Percentiles rank a stretch among this genome's conserved stretches.
Conservation (phyloP, 2,797 vertebrate species). For the Gymnothorax javanicus region DNA sequence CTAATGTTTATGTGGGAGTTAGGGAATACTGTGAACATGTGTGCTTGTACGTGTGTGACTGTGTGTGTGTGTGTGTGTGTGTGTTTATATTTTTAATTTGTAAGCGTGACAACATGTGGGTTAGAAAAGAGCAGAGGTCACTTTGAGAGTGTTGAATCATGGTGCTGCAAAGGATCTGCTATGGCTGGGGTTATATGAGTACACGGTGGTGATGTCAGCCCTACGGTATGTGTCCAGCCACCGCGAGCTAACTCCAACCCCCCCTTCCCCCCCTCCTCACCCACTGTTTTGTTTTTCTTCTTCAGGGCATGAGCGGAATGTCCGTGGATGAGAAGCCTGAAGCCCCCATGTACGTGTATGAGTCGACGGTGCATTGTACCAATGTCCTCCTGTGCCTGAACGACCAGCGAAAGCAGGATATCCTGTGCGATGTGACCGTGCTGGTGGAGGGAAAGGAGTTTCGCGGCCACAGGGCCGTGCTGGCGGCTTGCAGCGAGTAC, state of each 20-base stretch:
- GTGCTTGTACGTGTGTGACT: conserved; percentile 12
- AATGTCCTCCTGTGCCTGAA: conserved; percentile 99
- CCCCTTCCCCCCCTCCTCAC: conserved; percentile 35
- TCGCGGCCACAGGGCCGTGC: conserved; percentile 94
- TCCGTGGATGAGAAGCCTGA: conserved; percentile 99
- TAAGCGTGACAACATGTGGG: background rate
- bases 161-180: conserved; percentile 33
- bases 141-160: conserved; percentile 49
- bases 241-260: conserved; percentile 52
- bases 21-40: conserved; percentile 4
- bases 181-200: background rate
- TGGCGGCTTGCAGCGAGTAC: conserved; percentile 98
- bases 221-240: conserved; percentile 52
- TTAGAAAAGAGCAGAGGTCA: background rate
- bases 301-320: conserved; percentile 99
- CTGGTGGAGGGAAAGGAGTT: conserved; percentile 97
- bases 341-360: conserved; percentile 99
- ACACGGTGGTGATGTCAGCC: conserved; percentile 60
- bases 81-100: conserved; percentile 7
- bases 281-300: conserved; percentile 65
- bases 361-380: conserved; percentile 99
- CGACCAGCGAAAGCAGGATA: conserved; percentile 98
- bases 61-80: conserved; percentile 9
- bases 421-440: conserved; percentile 99
- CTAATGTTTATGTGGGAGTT: background rate